These are phyloP conservation scores for Nerophis ophidion DNA, from an alignment of 2,113 vertebrate genomes.

Conservation along the genomic window DNA sequence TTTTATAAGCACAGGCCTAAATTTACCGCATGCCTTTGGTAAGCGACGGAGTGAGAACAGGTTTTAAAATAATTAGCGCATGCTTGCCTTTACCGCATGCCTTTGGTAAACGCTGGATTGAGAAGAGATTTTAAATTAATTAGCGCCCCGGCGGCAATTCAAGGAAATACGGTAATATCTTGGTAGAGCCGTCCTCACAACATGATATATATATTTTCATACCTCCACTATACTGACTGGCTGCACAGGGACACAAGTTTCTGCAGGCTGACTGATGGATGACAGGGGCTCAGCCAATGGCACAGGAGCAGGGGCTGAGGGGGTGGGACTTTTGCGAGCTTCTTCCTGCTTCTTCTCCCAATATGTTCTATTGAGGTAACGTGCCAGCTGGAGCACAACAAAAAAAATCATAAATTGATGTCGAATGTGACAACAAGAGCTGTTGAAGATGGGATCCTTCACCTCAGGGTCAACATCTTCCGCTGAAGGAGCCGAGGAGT, in stretches of 20 bases:
- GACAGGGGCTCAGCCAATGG: constrained; percentile 77
- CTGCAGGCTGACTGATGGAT: constrained; percentile 70
- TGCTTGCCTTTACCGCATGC: too few relatives aligned
- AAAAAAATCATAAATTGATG: not conserved
- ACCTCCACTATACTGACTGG: constrained; percentile 76
- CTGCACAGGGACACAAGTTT: constrained; percentile 61
- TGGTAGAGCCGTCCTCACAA: too few relatives aligned
- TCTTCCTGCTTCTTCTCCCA: constrained; percentile 99
- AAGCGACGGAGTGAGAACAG: too few relatives aligned
- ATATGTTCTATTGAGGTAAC: constrained; percentile 97
- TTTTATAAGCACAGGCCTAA: too few relatives aligned
- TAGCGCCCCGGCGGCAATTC: too few relatives aligned
- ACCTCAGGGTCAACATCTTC: constrained; percentile 98
- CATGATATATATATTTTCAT: constrained; percentile 26
- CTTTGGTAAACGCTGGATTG: too few relatives aligned
- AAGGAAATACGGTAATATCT: too few relatives aligned
- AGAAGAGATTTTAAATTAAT: too few relatives aligned
- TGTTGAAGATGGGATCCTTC: not conserved
- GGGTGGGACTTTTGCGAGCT: constrained; percentile 90
- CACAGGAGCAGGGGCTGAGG: constrained; percentile 86
- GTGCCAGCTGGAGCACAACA: constrained; percentile 78
- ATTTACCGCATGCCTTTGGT: too few relatives aligned
- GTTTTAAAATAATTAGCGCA: too few relatives aligned
- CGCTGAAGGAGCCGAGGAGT: constrained; percentile 92
- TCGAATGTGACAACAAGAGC: not conserved